Percentiles rank a stretch among this genome's conserved stretches.
These are phyloP conservation scores for Nansenia antarctica DNA, from an alignment of 2,113 vertebrate genomes.

Conservation along the genomic window DNA sequence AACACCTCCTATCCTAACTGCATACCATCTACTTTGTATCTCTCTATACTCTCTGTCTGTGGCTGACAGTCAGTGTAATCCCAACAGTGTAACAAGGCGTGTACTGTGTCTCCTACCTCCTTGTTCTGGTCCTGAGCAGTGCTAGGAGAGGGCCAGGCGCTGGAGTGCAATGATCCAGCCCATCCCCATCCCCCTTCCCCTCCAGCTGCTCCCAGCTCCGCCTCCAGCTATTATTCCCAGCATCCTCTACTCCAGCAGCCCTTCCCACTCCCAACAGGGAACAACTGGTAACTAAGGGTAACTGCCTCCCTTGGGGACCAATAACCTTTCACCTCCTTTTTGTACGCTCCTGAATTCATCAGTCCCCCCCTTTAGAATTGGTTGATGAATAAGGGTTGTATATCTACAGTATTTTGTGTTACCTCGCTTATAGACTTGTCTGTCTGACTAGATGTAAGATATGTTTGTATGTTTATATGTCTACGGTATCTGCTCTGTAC, in stretches of 20 bases:
- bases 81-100: not conserved
- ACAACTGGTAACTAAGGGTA: slow-evolving; percentile 67
- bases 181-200: slow-evolving; percentile 43
- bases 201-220: slow-evolving; percentile 31
- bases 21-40: no score
- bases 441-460: not conserved
- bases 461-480: not conserved
- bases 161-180: slow-evolving; percentile 45
- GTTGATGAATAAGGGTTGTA: not conserved
- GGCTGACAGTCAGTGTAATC: not conserved
- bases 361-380: not conserved
- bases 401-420: not conserved
- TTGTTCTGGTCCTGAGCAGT: not conserved
- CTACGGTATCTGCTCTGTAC: no score
- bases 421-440: not conserved
- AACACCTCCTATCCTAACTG: no score
- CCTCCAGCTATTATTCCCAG: slow-evolving; percentile 40
- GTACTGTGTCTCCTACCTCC: not conserved
- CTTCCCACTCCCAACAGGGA: slow-evolving; percentile 39
- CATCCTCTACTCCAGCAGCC: slow-evolving; percentile 47
- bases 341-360: slow-evolving; percentile 42
- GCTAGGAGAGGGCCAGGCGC: not conserved
- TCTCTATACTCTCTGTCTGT: no score
- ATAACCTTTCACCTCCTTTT: slow-evolving; percentile 65
- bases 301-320: slow-evolving; percentile 62